Percentiles rank a stretch among this genome's conserved stretches.
These are phyloP conservation scores for Megalonaias nervosa DNA, from an alignment of 1,140 invertebrate species.

Conservation along the genomic window DNA sequence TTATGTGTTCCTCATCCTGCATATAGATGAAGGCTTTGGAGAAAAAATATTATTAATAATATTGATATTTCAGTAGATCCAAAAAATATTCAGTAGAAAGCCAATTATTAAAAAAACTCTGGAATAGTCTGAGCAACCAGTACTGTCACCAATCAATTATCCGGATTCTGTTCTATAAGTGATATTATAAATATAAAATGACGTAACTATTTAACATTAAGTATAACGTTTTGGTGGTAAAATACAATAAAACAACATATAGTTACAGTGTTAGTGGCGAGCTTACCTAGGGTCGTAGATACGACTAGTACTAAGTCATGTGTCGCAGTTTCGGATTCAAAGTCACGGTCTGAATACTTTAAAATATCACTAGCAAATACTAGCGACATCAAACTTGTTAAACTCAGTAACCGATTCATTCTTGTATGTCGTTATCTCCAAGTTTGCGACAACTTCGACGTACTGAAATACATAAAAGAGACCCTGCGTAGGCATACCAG, in stretches of 20 bases:
- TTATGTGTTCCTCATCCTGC: too few species aligned
- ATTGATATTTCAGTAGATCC: too few species aligned
- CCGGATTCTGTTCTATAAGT: neutral
- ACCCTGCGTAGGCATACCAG: constrained; percentile 37
- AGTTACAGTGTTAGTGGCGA: neutral
- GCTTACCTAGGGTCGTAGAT: constrained; percentile 97
- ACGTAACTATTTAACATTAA: neutral
- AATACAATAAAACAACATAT: neutral
- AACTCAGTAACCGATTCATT: constrained; percentile 18
- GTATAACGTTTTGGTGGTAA: neutral
- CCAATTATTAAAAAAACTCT: too few species aligned
- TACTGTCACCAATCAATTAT: too few species aligned
- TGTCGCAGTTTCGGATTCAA: constrained; percentile 81
- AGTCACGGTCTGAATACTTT: constrained; percentile 89
- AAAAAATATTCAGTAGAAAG: too few species aligned
- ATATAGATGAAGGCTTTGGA: too few species aligned
- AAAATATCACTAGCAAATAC: constrained; percentile 86
- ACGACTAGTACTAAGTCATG: constrained; percentile 95
- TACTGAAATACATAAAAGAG: constrained; percentile 3
- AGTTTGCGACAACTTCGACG: neutral
- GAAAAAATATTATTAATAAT: too few species aligned
- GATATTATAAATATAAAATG: neutral
- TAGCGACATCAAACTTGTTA: constrained; percentile 34
- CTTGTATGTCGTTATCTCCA: constrained; percentile 16
- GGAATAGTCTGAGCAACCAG: too few species aligned